Percentiles rank a stretch among this genome's conserved stretches.
Conservation (phyloP, 2,113 vertebrate genomes). For the Ptilonorhynchus violaceus region DNA sequence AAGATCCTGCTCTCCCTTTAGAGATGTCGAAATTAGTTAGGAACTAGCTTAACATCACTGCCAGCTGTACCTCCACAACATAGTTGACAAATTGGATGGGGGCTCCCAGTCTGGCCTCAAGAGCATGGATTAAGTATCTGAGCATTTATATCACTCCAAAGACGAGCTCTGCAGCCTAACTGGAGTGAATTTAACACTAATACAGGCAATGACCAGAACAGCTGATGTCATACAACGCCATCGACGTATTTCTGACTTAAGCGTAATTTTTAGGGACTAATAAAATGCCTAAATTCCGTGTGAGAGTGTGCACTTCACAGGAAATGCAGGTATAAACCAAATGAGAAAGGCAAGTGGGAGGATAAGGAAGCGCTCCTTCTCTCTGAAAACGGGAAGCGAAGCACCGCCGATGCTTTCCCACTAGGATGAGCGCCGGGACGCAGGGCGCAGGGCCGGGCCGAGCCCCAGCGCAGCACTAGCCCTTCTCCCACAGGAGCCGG, state of each 20-base stretch:
- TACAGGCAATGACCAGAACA: not conserved
- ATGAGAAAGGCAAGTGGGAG: not conserved
- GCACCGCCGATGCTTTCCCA: not conserved
- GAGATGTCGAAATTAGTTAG: not conserved
- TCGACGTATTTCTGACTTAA: not conserved
- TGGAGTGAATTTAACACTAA: not conserved
- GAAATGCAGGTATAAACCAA: not conserved
- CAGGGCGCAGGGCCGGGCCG: not conserved
- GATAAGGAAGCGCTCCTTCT: not conserved
- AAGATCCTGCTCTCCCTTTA: not conserved
- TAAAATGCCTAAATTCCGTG: not conserved
- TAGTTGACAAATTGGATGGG: not conserved
- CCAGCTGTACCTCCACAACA: not conserved
- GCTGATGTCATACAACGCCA: not conserved
- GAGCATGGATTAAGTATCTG: accelerated
- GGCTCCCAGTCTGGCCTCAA: too few species aligned
- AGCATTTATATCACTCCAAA: not conserved
- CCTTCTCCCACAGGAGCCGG: not conserved
- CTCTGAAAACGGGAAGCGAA: not conserved
- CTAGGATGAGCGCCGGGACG: not conserved
- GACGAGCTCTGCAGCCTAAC: not conserved
- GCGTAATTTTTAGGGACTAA: not conserved
- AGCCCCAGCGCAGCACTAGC: not conserved
- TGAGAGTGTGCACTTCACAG: not conserved
- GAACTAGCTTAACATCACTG: not conserved